Percentiles rank a stretch among this genome's conserved stretches.
Conservation (phyloP, 2,113 vertebrate species). For the Aix galericulata region DNA sequence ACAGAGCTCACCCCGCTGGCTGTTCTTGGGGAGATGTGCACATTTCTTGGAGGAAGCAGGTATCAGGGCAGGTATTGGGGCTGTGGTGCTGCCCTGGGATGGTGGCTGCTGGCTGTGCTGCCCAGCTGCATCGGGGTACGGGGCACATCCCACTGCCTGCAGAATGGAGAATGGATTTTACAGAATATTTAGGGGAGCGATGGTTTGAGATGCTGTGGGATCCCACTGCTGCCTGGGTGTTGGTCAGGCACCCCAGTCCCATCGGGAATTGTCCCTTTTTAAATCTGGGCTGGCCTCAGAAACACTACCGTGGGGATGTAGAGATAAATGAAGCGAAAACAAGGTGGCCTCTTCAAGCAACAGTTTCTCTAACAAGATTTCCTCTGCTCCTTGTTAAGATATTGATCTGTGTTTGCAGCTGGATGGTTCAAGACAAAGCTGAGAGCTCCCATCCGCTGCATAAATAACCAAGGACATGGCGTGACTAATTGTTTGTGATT, state of each 20-base stretch:
- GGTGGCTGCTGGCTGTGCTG: too few relatives aligned
- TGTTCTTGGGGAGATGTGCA: not conserved
- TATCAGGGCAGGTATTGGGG: not conserved
- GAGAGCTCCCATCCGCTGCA: not conserved
- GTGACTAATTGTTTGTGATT: not conserved
- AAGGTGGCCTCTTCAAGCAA: not conserved
- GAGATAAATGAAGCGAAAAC: fast-evolving
- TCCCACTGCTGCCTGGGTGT: fast-evolving
- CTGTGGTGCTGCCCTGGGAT: fast-evolving
- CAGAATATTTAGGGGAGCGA: fast-evolving
- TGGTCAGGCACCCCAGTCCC: not conserved
- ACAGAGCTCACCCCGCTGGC: not conserved
- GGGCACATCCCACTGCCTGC: not conserved
- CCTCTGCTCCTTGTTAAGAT: not conserved
- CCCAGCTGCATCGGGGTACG: not conserved
- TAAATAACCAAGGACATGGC: not conserved
- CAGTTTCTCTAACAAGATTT: not conserved
- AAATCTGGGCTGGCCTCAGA: fast-evolving
- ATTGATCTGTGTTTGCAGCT: not conserved
- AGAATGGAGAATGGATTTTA: not conserved
- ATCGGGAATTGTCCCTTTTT: fast-evolving
- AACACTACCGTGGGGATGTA: fast-evolving
- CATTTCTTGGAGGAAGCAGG: not conserved
- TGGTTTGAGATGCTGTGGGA: not conserved
- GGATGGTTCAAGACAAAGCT: not conserved